Conservation (phyloP, 2,113 vertebrate genomes). For the Bubo bubo region DNA sequence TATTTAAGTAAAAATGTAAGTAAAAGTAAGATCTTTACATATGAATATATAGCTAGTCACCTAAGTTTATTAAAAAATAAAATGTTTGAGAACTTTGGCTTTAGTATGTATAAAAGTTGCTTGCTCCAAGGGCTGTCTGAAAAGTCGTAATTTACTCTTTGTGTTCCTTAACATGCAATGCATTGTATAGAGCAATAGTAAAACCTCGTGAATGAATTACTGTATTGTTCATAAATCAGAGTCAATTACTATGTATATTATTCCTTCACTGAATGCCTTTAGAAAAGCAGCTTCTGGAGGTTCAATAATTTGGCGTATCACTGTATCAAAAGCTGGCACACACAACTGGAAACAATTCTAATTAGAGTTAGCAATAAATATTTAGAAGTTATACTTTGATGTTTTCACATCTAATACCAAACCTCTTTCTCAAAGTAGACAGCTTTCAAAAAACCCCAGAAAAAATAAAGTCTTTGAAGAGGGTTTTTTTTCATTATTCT, state of each 20-base stretch:
- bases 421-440: not conserved
- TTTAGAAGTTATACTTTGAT: constrained; percentile 7
- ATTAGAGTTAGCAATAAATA: constrained; percentile 25
- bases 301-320: not conserved
- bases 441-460: not conserved
- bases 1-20: not conserved
- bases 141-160: not conserved
- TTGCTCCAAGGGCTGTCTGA: not conserved
- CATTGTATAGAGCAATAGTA: not conserved
- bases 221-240: constrained; percentile 24
- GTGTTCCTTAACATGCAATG: not conserved
- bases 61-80: not conserved
- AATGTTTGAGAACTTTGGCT: not conserved
- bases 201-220: not conserved
- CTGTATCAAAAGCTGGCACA: not conserved
- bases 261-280: not conserved
- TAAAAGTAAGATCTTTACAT: not conserved
- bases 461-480: not conserved
- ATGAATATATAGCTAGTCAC: not conserved
- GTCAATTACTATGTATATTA: constrained; percentile 11
- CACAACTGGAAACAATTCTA: not conserved
- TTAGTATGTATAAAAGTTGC: not conserved
- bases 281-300: constrained; percentile 3
- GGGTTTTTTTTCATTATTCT: not conserved
- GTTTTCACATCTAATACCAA: not conserved